Conservation (phyloP, 1,140 invertebrate genomes). For the Melitaea cinxia region DNA sequence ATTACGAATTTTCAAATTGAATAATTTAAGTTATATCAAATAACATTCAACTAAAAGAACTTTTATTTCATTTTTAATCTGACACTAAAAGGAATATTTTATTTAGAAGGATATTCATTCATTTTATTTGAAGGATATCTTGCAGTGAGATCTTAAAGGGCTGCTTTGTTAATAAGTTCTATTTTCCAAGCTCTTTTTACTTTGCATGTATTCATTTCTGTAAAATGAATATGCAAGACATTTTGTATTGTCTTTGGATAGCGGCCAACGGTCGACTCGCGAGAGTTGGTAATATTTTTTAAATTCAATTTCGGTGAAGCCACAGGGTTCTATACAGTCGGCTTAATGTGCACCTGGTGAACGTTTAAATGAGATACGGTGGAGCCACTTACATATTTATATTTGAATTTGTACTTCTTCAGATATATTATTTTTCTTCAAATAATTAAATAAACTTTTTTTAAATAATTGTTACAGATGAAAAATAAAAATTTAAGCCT, state of each 20-base stretch:
- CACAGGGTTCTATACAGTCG: slow-evolving; percentile 68
- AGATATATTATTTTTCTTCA: not conserved
- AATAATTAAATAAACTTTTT: not conserved
- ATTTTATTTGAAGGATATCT: no score
- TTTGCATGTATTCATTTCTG: slow-evolving; percentile 68
- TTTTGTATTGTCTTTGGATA: slow-evolving; percentile 75
- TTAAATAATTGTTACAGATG: no score
- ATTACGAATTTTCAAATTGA: no score
- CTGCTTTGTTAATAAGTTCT: slow-evolving; percentile 32
- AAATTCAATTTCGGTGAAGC: slow-evolving; percentile 78
- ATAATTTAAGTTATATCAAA: no score
- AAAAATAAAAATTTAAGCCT: no score
- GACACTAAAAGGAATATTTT: slow-evolving; percentile 6
- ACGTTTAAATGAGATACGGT: slow-evolving; percentile 72
- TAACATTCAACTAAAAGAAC: no score
- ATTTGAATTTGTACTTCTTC: slow-evolving; percentile 44
- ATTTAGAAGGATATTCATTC: slow-evolving; percentile 19
- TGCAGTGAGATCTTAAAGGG: slow-evolving; percentile 17
- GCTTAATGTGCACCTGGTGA: slow-evolving; percentile 78
- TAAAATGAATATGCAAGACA: slow-evolving; percentile 75
- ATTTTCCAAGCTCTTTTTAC: slow-evolving; percentile 47
- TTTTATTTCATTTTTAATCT: not conserved
- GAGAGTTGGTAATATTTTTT: slow-evolving; percentile 77
- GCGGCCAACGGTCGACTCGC: slow-evolving; percentile 73
- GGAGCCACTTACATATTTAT: slow-evolving; percentile 56